Evolutionary conservation across 92 coral and sea anemone genomes (phyloP), one percentile per base, ranked within the genome.

Genomic region (Epizoanthus fatuus): DNA sequence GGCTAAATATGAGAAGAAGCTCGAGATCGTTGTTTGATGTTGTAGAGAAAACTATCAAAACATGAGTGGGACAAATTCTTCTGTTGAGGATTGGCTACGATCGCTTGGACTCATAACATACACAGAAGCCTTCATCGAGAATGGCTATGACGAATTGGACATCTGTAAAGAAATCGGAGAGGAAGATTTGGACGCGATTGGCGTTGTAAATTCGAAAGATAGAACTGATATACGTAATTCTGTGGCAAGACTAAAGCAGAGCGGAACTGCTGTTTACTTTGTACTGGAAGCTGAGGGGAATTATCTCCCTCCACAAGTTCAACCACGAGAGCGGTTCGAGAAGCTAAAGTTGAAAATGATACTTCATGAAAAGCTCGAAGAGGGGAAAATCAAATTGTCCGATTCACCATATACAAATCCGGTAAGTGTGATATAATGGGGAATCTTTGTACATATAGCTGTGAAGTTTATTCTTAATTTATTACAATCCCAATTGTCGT

Each of bases 131-230:
- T 97, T 97, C 44, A 89, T 97, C 13, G 99, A 97, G 63, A 97
- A 97, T 90, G 99, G 99, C 77, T 97, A 97, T 73, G 99, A 97
- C 77, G 99, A 97, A 68, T 75, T 97, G 69, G 98, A 97, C 69
- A 97, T 97, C 72, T 97, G 99, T 86, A 97, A 97, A 79, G 98
- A 97, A 75, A 97, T 97, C 8, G 99, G 99, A 17, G 94, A 92
- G 63, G 99, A 97, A 39, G 99, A 97, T 69, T 92, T 97, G 88
- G 99, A 97, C 72, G 99, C 99, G 14, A 97, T 97, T 77, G 99
- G 99, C 25, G 99, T 97, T 20, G 90, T 71, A 51, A 97, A 97
- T 65, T 75, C 88, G 11, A 95, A 90, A 79, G 99, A 97, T 65
- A 90, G 99, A 76, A 84, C 92, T 67, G 99, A 97, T 88, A 97